Conservation (phyloP, 2,888 invertebrate species). For the Drosophila birchii region DNA sequence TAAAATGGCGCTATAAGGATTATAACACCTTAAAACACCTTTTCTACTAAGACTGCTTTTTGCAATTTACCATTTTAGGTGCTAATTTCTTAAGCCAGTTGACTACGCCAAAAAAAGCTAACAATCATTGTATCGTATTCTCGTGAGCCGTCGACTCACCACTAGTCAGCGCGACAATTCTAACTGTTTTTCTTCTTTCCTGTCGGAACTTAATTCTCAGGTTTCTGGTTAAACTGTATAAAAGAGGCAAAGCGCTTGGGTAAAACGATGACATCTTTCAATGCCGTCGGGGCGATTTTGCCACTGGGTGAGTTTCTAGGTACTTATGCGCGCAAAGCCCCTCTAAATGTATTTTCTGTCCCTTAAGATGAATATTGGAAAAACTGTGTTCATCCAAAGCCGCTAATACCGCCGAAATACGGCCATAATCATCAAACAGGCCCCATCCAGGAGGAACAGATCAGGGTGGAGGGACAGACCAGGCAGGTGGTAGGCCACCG, state of each 20-base stretch:
- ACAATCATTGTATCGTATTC: not conserved
- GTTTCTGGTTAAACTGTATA: not conserved
- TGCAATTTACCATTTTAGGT: not conserved
- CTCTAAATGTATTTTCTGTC: not conserved
- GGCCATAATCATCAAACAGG: too few relatives aligned
- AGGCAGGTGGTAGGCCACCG: not conserved
- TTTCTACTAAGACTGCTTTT: not conserved
- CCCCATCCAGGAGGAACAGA: too few relatives aligned
- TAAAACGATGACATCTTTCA: not conserved
- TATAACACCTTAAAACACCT: too few relatives aligned
- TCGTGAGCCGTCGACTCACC: not conserved
- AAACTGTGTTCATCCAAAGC: not conserved
- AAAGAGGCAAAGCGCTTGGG: not conserved
- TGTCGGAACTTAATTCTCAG: not conserved
- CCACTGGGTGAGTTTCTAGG: not conserved
- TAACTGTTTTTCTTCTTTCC: not conserved
- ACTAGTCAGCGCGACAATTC: constrained; percentile 8
- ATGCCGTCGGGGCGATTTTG: not conserved
- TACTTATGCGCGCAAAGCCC: not conserved
- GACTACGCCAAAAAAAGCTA: too few relatives aligned
- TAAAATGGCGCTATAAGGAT: too few relatives aligned
- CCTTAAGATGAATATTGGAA: not conserved
- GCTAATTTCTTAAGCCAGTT: too few relatives aligned
- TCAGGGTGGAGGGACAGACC: too few relatives aligned
- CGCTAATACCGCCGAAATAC: not conserved